Base-by-base conservation (phyloP, 1,140 invertebrate species). In the Heliconius eleuchia region DNA sequence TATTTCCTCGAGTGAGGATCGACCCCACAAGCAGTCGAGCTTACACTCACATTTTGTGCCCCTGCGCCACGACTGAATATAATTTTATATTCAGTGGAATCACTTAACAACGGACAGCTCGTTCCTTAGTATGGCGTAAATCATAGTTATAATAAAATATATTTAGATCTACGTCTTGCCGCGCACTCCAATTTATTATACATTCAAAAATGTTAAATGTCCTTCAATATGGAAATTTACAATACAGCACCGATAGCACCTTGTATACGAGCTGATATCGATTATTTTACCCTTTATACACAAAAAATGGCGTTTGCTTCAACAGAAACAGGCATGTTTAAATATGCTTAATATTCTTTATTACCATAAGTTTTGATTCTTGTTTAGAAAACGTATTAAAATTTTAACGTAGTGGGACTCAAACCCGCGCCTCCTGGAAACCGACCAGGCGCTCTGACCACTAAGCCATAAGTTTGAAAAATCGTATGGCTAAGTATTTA, bases 181-280 rank as follows among this genome's bases (percentile, higher is more conserved):
- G n/a, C 23, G 23, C 23, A 66, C 23, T 66, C 60, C 23, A 66
- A 66, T 66, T 66, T 66, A 66, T 66, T 66, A 66, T 66, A 66
- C 60, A 66, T 66, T 66, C 60, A 66, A 66, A 30, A 66, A 66
- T 66, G 60, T 66, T 66, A 66, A 27, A 11, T 66, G 60, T 66
- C 60, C 27, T 66, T 66, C 60, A 66, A 30, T 66, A 66, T 66
- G n/a, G 19, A 66, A 66, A 66, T 66, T 16, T 13, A n/a, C 60
- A 66, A 30, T 30, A 57, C 55, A 3, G 8, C 11, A 66, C 60
- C 57, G 23, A 18, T 57, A 57, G 30, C 16, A n/a, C 30, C 30
- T 46, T 46, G 0, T 46, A 46, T 66, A 27, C 9, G 60, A 27
- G 60, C 57, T 66, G 19, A 66, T 57, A n/a, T n/a, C 55, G n/a